Base-by-base conservation (phyloP, 1,140 invertebrate species). In the Drosophila hydei region DNA sequence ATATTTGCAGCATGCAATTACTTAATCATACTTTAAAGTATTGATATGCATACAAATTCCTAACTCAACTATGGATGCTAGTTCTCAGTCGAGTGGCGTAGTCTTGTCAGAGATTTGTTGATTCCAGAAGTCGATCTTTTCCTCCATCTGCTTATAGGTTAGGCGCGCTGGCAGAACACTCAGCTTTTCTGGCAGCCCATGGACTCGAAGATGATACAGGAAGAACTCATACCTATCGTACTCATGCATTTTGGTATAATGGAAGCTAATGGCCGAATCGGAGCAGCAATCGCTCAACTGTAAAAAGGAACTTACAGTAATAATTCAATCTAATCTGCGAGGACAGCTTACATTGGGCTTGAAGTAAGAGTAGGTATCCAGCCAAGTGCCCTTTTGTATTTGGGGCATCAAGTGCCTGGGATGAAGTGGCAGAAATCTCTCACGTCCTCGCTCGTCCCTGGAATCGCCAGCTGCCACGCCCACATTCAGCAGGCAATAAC, bases 161-260 rank as follows among this genome's bases (percentile, higher is more conserved):
- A 84, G 61, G 7, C 65, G 65, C 11, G 42, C 23, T 0, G 81
- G 79, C 19, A 80, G 36, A 12, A 40, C 30, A 18, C n/a, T 9
- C 1, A 16, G 6, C 1, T 2, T 4, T 21, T 60, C 43, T 0
- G 63, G 27, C 1, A 94, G 94, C n/a, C 96, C 96, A 78, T 95
- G 97, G 5, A 96, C 95, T 62, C 95, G 93, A 19, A 98, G 92
- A 87, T 97, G 96, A 90, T 98, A 98, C 47, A 98, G 94, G 14
- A 98, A 92, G 92, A 97, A 98, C 68, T 98, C 97, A 12, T 97
- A 91, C 3, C 97, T 95, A 91, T 98, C 97, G 94, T 97, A 97
- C 92, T 95, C 94, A 72, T 96, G 95, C 3, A 95, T 95, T 38
- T 94, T 93, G 18, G 97, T 95, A 75, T 98, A 98, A 91, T 98